Percentiles rank a stretch among this genome's conserved stretches.
Evolutionary conservation across 2,113 vertebrate genomes (phyloP).

Genomic region (Stomatorhinus ivindoensis): DNA sequence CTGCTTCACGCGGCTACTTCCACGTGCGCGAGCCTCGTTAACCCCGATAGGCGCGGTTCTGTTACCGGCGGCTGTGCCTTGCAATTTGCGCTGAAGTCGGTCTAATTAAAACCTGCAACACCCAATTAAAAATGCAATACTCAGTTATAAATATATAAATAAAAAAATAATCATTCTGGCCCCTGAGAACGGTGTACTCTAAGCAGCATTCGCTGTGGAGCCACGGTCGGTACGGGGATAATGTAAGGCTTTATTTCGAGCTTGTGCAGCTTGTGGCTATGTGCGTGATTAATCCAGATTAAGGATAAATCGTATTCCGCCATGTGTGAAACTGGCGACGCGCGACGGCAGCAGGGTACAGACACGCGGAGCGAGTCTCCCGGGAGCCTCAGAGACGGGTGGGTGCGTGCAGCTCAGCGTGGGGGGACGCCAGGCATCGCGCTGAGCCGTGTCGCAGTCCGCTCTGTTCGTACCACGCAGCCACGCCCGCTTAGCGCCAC

Average conservation of each 20-base stretch:
- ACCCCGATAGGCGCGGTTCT: background rate
- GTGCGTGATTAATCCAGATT: slow-evolving; percentile 20
- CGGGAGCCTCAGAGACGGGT: background rate
- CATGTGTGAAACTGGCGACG: background rate
- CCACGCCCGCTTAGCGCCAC: background rate
- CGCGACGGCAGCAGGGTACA: background rate
- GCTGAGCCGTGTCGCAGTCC: background rate
- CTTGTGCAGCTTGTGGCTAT: background rate
- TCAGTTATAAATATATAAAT: background rate
- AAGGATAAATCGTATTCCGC: background rate
- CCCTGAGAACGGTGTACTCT: background rate
- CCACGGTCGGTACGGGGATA: background rate
- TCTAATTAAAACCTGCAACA: background rate
- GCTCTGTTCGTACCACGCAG: background rate
- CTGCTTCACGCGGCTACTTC: background rate
- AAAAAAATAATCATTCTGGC: background rate
- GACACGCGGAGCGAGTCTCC: background rate
- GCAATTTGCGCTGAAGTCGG: background rate
- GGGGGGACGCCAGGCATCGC: background rate
- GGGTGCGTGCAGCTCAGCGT: background rate
- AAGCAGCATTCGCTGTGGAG: background rate
- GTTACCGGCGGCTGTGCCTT: background rate
- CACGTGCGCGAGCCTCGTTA: background rate
- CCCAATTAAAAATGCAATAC: background rate
- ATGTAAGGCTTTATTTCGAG: slow-evolving; percentile 3